Conservation (phyloP, 2,888 invertebrate species). For the Cheilosia urbana region DNA sequence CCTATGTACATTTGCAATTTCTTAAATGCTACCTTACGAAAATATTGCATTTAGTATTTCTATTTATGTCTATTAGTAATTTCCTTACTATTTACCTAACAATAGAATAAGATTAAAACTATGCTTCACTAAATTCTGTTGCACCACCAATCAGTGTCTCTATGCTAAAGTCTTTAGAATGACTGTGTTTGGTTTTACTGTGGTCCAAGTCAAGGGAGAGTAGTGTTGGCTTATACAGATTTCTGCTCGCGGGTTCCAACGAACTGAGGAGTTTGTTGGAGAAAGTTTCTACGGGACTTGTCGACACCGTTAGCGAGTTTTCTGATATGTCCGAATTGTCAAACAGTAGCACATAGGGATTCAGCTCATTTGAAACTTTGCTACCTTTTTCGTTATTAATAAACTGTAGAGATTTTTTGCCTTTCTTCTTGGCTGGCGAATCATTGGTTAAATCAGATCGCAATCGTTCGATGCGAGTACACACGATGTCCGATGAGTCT, state of each 20-base stretch:
- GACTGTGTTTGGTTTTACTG: conserved; percentile 79
- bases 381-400: conserved; percentile 32
- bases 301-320: conserved; percentile 78
- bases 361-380: conserved; percentile 62
- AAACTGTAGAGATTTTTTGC: conserved; percentile 37
- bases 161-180: conserved; percentile 83
- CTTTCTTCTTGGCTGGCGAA: conserved; percentile 27
- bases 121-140: conserved; percentile 79
- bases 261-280: conserved; percentile 68
- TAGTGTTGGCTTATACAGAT: conserved; percentile 77
- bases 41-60: conserved; percentile 66
- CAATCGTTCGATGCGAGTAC: conserved; percentile 74
- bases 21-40: conserved; percentile 63
- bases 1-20: conserved; percentile 59
- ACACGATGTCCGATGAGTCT: conserved; percentile 82
- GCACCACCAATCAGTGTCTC: conserved; percentile 83
- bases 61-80: conserved; percentile 24
- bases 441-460: conserved; percentile 36
- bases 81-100: conserved; percentile 37
- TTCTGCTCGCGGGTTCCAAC: conserved; percentile 67
- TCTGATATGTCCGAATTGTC: conserved; percentile 81
- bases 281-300: conserved; percentile 78
- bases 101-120: conserved; percentile 52
- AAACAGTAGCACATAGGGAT: conserved; percentile 80
- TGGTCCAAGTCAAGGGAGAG: conserved; percentile 80